A percentile compares a stretch with the other conserved stretches of the same genome.
Conservation (phyloP, 2,113 vertebrate species). For the Cochlearius cochlearius region DNA sequence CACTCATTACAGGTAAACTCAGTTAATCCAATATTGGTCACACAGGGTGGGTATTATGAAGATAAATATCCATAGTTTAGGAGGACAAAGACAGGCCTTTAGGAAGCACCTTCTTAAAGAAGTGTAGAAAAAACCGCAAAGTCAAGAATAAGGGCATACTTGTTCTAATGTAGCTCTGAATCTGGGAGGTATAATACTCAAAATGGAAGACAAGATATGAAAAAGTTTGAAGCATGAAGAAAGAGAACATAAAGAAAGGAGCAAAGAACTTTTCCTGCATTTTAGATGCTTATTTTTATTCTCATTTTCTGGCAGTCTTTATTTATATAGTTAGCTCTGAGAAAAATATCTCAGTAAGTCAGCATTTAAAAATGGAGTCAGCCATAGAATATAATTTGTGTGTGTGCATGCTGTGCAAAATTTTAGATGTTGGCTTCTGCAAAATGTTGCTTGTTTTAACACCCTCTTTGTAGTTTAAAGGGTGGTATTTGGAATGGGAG, state of each 20-base stretch:
- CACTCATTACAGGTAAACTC: neutral
- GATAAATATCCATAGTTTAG: neutral
- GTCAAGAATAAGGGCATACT: neutral
- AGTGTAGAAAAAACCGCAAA: neutral
- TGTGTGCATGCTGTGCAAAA: neutral
- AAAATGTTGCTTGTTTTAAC: neutral
- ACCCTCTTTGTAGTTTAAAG: neutral
- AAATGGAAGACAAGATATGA: neutral
- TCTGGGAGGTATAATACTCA: neutral
- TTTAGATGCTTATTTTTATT: neutral
- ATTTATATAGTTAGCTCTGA: neutral
- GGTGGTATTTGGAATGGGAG: neutral
- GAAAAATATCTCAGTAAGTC: neutral
- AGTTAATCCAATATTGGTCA: neutral
- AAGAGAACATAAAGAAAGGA: neutral
- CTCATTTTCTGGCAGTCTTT: neutral
- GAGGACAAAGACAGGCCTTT: neutral
- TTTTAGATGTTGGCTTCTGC: neutral
- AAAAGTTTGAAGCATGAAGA: neutral
- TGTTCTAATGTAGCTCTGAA: neutral
- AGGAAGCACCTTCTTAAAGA: neutral
- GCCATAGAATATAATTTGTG: neutral
- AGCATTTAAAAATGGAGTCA: constrained; percentile 12
- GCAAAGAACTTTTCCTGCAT: neutral
- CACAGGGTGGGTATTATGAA: neutral